phyloP scores from a whole-genome alignment of 1,140 invertebrate genomes.

The Adelges cooleyi region DNA sequence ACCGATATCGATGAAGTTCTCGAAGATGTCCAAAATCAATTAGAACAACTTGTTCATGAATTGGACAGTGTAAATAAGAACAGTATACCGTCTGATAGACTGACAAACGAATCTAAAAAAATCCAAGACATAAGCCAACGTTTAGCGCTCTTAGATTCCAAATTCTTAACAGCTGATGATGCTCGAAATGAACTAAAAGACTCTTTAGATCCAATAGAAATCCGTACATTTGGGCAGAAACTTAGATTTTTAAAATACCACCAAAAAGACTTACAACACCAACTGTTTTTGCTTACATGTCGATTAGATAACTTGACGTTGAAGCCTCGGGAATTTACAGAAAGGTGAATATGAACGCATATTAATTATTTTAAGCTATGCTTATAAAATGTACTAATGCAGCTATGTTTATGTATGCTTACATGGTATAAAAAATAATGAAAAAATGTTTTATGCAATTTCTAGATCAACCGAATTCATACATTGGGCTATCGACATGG shows the following conservation, averaged over 20 bases:
- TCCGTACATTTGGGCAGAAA: slow-evolving; percentile 65
- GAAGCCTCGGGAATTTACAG: slow-evolving; percentile 59
- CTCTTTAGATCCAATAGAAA: slow-evolving; percentile 73
- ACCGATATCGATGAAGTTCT: slow-evolving; percentile 18
- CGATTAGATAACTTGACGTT: slow-evolving; percentile 62
- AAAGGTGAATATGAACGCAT: slow-evolving; percentile 39
- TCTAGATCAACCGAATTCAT: slow-evolving; percentile 39
- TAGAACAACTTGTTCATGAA: not conserved
- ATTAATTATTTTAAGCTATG: not conserved
- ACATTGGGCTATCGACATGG: slow-evolving; percentile 54
- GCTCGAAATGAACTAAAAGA: slow-evolving; percentile 72
- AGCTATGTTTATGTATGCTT: not conserved
- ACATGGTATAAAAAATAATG: not conserved
- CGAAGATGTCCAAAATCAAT: not conserved
- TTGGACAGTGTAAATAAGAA: not conserved
- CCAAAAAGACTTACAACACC: slow-evolving; percentile 65
- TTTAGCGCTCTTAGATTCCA: slow-evolving; percentile 34
- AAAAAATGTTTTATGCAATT: not conserved
- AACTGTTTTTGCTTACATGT: slow-evolving; percentile 58
- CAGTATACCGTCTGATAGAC: not conserved
- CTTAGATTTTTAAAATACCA: slow-evolving; percentile 63
- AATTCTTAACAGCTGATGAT: slow-evolving; percentile 46
- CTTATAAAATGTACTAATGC: not conserved
- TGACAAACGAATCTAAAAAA: not conserved
- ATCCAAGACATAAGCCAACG: slow-evolving; percentile 31